Base-by-base conservation (phyloP, 2,797 vertebrate species). In the Numenius phaeopus region DNA sequence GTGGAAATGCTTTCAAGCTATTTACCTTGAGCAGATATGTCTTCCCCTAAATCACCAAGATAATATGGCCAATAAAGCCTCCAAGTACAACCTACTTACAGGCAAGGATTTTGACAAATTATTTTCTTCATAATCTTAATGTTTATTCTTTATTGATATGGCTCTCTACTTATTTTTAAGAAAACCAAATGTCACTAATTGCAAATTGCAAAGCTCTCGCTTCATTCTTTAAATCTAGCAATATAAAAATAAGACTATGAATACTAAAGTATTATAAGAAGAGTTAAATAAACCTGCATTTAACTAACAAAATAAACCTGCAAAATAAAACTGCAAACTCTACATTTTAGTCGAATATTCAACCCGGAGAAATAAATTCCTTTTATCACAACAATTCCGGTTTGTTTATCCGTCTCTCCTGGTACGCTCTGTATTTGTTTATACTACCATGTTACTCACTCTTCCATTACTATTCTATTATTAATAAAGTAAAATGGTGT, bases 1-100 rank as follows among this genome's bases (percentile, higher is more conserved):
- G 89, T 97, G n/a, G 61, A 97, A 97, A 96, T 84, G 92, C 84
- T 96, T 97, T 97, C 94, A 97, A 96, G 82, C 71, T 95, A 94
- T 96, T 96, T 95, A 96, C 94, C 96, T 90, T 93, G 71, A 96
- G 84, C 87, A 92, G 87, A 92, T 85, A 90, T 83, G 65, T 94
- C 91, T 95, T 95, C 83, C 84, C 79, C 71, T 97, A 94, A 96
- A 94, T 84, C 90, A 89, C 47, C 54, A 49, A 77, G 42, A 79
- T 94, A 95, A 94, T 65, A 87, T 12, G 19, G 58, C 62, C 42
- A 95, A 96, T 91, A 94, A 97, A 97, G 89, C 40, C 64, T 96
- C 70, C 87, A 83, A 94, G 78, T 54, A 83, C 57, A 85, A 34
- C 24, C 61, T 92, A 39, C 64, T 90, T 76, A 82, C 26, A 70